A percentile compares a stretch with the other conserved stretches of the same genome.
Conservation (phyloP, 1,140 invertebrate genomes). For the Bactericera cockerelli region DNA sequence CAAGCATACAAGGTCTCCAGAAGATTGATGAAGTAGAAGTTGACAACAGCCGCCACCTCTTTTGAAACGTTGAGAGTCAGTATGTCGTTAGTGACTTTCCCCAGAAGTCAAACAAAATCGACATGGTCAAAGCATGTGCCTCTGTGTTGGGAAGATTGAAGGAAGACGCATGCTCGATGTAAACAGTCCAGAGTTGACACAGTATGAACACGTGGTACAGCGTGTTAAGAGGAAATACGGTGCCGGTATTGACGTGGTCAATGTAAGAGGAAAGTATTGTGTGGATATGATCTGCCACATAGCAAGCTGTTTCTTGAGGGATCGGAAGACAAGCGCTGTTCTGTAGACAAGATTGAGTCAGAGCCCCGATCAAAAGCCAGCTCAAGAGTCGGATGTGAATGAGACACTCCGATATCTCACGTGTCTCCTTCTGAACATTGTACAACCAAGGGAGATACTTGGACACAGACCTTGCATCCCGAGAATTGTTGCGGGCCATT, state of each 20-base stretch:
- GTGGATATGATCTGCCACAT: conserved; percentile 94
- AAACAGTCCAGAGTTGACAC: conserved; percentile 93
- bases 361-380: conserved; percentile 86
- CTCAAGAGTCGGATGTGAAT: conserved; percentile 84
- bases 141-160: conserved; percentile 47
- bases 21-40: conserved; percentile 87
- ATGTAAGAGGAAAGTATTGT: conserved; percentile 90
- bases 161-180: conserved; percentile 77
- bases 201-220: conserved; percentile 67
- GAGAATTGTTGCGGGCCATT: conserved; percentile 68
- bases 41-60: conserved; percentile 95
- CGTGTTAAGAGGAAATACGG: conserved; percentile 82
- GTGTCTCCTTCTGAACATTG: conserved; percentile 40
- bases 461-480: conserved; percentile 68
- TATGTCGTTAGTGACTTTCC: conserved; percentile 87
- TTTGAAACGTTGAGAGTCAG: conserved; percentile 86
- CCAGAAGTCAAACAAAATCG: conserved; percentile 96
- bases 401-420: conserved; percentile 92
- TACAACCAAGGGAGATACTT: conserved; percentile 87
- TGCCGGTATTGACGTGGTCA: conserved; percentile 74
- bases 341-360: conserved; percentile 68
- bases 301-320: conserved; percentile 86
- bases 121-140: conserved; percentile 50
- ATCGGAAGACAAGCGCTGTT: conserved; percentile 56
- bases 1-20: conserved; percentile 92